phyloP scores from a whole-genome alignment of 2,888 invertebrate genomes.

The Ctenicera cuprea region DNA sequence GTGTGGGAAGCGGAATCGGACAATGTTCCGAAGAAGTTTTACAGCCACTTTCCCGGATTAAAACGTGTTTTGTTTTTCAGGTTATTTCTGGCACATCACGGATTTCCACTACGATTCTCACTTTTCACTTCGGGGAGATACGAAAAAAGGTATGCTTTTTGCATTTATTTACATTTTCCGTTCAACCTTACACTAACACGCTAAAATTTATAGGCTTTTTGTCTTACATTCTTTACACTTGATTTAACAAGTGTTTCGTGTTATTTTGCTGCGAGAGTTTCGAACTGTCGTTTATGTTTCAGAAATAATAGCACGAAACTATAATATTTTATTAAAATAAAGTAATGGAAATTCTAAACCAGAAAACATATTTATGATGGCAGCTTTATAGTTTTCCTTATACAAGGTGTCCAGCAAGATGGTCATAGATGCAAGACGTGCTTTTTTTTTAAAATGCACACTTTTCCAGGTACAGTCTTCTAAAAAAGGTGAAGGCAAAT shows the following conservation, averaged over 20 bases:
- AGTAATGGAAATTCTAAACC: background rate
- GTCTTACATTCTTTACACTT: constrained; percentile 40
- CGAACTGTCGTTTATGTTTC: constrained; percentile 17
- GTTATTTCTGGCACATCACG: constrained; percentile 96
- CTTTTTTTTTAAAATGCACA: too few species aligned
- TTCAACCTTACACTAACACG: constrained; percentile 39
- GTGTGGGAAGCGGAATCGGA: constrained; percentile 36
- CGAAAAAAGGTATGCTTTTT: constrained; percentile 82
- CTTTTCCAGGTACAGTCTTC: too few species aligned
- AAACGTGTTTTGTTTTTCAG: constrained; percentile 77
- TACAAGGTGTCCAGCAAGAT: too few species aligned
- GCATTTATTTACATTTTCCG: constrained; percentile 49
- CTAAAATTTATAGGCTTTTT: constrained; percentile 44
- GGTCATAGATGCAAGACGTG: too few species aligned
- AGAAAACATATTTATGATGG: too few species aligned
- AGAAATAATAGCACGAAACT: constrained; percentile 12
- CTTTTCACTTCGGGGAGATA: constrained; percentile 86
- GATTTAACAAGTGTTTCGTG: constrained; percentile 38
- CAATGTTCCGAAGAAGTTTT: constrained; percentile 48
- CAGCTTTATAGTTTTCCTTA: too few species aligned
- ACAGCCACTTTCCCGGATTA: constrained; percentile 52
- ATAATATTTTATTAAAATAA: background rate
- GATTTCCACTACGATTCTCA: constrained; percentile 93
- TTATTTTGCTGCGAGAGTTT: constrained; percentile 21
- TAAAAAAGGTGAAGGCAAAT: too few species aligned